Percentiles rank a stretch among this genome's conserved stretches.
Evolutionary conservation across 2,888 invertebrate genomes (phyloP).

Genomic region (Glaucopsyche alexis): DNA sequence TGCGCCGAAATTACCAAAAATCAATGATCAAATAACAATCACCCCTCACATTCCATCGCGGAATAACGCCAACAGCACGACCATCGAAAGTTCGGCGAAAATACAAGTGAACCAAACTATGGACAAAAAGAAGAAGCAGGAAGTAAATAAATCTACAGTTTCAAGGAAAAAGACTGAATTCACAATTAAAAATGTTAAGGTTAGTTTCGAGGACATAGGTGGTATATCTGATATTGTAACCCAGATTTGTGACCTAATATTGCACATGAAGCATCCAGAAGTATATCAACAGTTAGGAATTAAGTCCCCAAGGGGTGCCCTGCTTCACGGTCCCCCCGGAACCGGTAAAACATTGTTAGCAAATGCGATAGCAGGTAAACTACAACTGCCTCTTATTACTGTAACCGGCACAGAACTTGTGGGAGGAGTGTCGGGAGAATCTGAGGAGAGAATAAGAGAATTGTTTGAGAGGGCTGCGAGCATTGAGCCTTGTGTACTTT

Average conservation of each 20-base stretch:
- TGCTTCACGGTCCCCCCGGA: slow-evolving; percentile 97
- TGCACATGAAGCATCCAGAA: slow-evolving; percentile 94
- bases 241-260: slow-evolving; percentile 85
- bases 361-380: slow-evolving; percentile 91
- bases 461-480: slow-evolving; percentile 91
- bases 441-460: slow-evolving; percentile 94
- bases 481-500: slow-evolving; percentile 90
- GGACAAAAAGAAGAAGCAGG: slow-evolving; percentile 67
- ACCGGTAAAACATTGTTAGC: slow-evolving; percentile 94
- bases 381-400: slow-evolving; percentile 90
- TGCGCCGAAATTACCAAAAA: slow-evolving; percentile 72
- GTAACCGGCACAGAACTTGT: slow-evolving; percentile 95
- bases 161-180: slow-evolving; percentile 62
- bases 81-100: slow-evolving; percentile 51
- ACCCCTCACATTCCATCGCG: slow-evolving; percentile 67
- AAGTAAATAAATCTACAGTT: slow-evolving; percentile 45
- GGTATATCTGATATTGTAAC: slow-evolving; percentile 88
- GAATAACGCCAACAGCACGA: slow-evolving; percentile 50
- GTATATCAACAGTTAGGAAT: slow-evolving; percentile 92
- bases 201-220: slow-evolving; percentile 88
- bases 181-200: slow-evolving; percentile 63
- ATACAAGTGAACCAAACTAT: slow-evolving; percentile 52
- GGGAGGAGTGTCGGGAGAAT: slow-evolving; percentile 96
- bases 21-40: slow-evolving; percentile 73
- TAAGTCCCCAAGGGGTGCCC: slow-evolving; percentile 92